phyloP scores from a whole-genome alignment of 2,797 vertebrate genomes.

The Sebastes dallii region DNA sequence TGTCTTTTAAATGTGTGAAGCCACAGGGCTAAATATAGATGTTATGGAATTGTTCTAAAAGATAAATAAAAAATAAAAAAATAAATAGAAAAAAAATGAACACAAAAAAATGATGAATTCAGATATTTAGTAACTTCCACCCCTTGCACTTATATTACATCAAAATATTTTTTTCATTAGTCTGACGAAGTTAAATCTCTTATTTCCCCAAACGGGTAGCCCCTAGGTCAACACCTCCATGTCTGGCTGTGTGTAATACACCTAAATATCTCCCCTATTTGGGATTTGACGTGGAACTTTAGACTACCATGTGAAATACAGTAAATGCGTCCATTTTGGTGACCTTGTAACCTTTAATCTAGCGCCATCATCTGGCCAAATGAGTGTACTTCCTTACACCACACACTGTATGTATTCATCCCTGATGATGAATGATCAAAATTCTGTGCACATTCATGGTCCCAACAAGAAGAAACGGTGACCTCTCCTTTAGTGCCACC shows the following conservation, averaged over 20 bases:
- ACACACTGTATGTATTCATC: not conserved
- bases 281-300: not conserved
- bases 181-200: not conserved
- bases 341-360: not conserved
- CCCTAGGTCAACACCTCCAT: not conserved
- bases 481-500: not conserved
- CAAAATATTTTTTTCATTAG: conserved; percentile 8
- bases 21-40: not conserved
- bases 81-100: no score
- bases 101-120: not conserved
- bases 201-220: not conserved
- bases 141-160: not conserved
- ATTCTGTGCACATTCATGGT: not conserved
- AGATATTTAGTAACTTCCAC: not conserved
- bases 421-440: not conserved
- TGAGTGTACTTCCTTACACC: not conserved
- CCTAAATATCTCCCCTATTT: not conserved
- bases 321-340: not conserved
- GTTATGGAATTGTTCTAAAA: not conserved
- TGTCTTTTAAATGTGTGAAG: not conserved
- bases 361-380: not conserved
- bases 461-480: not conserved
- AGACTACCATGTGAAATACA: not conserved
- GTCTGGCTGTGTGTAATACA: not conserved
- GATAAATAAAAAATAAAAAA: not conserved